phyloP scores from a whole-genome alignment of 1,140 invertebrate genomes.

The Phymorhynchus buccinoides region DNA sequence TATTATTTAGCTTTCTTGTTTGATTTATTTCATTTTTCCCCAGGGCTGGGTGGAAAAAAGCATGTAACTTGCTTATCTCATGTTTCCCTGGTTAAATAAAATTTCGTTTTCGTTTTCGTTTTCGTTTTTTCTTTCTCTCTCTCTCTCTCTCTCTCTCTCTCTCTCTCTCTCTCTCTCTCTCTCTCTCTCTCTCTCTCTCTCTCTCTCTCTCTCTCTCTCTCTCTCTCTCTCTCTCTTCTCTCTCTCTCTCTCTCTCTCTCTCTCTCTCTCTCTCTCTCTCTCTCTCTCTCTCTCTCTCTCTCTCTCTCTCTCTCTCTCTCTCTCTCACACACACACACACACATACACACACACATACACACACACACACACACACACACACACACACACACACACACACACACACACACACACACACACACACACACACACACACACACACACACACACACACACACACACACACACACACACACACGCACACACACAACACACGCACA shows the following conservation, averaged over 20 bases:
- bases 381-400: background rate
- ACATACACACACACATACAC: too few relatives aligned
- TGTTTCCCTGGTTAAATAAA: too few relatives aligned
- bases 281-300: background rate
- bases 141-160: background rate
- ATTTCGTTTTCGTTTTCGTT: background rate
- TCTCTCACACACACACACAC: too few relatives aligned
- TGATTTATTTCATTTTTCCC: too few relatives aligned
- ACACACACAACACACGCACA: background rate
- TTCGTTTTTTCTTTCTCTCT: background rate
- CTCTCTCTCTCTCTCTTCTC: background rate
- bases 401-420: background rate
- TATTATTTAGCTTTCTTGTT: too few relatives aligned
- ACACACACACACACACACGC: background rate
- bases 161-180: background rate
- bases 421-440: background rate
- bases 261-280: background rate
- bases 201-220: background rate
- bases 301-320: background rate
- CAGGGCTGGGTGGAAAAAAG: too few relatives aligned
- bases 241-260: too few relatives aligned
- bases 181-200: background rate
- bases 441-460: background rate
- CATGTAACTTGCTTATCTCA: too few relatives aligned
- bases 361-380: too few relatives aligned